A percentile compares a stretch with the other conserved stretches of the same genome.
Conservation (phyloP, 2,888 invertebrate species). For the Thymelicus acteon region DNA sequence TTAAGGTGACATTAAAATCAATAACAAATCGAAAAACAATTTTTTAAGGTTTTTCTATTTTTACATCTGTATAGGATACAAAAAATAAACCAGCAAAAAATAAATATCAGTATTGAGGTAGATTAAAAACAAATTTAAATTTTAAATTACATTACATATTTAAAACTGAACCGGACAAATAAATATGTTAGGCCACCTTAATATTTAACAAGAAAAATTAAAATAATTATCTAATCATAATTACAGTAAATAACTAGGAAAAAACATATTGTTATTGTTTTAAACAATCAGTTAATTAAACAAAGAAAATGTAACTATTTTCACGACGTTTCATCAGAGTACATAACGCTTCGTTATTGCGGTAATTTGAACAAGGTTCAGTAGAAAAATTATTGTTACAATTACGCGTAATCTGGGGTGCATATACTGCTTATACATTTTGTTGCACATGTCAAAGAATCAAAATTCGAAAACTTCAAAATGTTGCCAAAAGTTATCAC, state of each 20-base stretch:
- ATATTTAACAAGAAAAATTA: slow-evolving; percentile 38
- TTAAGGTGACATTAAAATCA: slow-evolving; percentile 41
- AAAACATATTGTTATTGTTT: slow-evolving; percentile 43
- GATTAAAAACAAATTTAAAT: background rate
- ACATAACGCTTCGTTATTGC: too few relatives aligned
- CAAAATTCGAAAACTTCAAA: too few relatives aligned
- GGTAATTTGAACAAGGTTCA: too few relatives aligned
- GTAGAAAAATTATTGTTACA: too few relatives aligned
- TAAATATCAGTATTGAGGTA: background rate
- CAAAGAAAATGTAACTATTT: slow-evolving; percentile 22
- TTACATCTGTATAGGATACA: background rate
- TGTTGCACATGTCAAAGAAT: too few relatives aligned
- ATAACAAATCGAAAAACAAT: background rate
- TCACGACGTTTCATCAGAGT: background rate
- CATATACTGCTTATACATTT: too few relatives aligned
- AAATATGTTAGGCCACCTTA: slow-evolving; percentile 41
- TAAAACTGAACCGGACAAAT: background rate
- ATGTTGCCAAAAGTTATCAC: too few relatives aligned
- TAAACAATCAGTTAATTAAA: slow-evolving; percentile 39
- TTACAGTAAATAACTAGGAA: slow-evolving; percentile 35
- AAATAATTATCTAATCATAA: slow-evolving; percentile 36
- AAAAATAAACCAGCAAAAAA: background rate
- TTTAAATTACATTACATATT: background rate
- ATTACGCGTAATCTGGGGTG: too few relatives aligned
- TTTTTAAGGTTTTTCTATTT: slow-evolving; percentile 15